Conservation (phyloP, 1,140 invertebrate species). For the Trichonephila clavipes region DNA sequence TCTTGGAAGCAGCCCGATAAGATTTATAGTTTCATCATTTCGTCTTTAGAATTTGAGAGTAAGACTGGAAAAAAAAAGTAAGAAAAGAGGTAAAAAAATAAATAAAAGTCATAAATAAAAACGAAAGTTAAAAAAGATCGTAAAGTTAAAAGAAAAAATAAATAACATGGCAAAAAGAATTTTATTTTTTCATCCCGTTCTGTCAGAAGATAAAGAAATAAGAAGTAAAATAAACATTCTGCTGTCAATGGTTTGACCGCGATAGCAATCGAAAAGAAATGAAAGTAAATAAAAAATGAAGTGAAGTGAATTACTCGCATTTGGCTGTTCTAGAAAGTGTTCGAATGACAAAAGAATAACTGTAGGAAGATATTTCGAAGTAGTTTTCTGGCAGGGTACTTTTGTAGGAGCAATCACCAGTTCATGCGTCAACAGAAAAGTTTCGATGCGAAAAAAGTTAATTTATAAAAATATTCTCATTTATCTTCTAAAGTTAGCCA, state of each 20-base stretch:
- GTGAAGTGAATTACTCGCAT: slow-evolving; percentile 52
- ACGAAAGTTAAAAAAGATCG: slow-evolving; percentile 9
- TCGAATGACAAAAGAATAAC: slow-evolving; percentile 29
- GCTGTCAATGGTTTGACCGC: slow-evolving; percentile 61
- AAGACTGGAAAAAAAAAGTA: not conserved
- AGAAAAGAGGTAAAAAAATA: not conserved
- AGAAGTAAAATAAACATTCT: slow-evolving; percentile 39
- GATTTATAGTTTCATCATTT: slow-evolving; percentile 53
- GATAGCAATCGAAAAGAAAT: slow-evolving; percentile 42
- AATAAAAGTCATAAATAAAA: not conserved
- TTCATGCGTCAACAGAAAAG: not conserved
- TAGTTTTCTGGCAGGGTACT: not conserved
- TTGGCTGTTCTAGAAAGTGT: slow-evolving; percentile 32
- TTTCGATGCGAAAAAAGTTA: not conserved
- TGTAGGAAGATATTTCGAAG: not conserved
- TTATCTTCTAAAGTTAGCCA: not conserved
- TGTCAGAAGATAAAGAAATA: slow-evolving; percentile 50
- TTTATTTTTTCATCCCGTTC: not conserved
- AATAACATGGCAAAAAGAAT: not conserved
- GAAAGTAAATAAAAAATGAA: slow-evolving; percentile 51
- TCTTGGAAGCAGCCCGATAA: not conserved
- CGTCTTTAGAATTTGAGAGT: slow-evolving; percentile 17
- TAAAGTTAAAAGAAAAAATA: not conserved
- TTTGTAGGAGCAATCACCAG: not conserved
- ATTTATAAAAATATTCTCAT: not conserved